A percentile compares a stretch with the other conserved stretches of the same genome.
phyloP scores from a whole-genome alignment of 2,113 vertebrate species.

The Grus americana region DNA sequence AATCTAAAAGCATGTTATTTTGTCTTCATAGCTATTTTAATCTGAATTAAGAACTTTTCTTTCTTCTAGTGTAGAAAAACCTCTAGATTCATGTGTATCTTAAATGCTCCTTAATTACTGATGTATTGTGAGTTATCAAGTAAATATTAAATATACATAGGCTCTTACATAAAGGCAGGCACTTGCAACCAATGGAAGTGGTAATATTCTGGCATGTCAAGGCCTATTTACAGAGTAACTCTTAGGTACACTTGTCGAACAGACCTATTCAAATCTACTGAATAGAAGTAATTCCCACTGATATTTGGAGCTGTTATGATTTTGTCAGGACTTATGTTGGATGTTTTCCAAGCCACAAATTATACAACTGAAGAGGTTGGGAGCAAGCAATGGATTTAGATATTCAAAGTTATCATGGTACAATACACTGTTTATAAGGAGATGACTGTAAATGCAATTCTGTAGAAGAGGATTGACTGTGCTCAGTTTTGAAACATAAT shows the following conservation, averaged over 20 bases:
- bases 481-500: background rate
- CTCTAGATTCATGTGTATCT: background rate
- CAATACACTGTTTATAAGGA: background rate
- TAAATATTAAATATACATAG: background rate
- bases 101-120: background rate
- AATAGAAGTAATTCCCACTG: background rate
- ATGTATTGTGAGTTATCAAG: background rate
- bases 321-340: background rate
- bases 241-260: background rate
- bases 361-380: background rate
- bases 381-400: background rate
- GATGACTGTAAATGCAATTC: background rate
- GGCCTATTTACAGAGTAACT: background rate
- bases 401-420: background rate
- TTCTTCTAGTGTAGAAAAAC: background rate
- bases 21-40: background rate
- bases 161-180: background rate
- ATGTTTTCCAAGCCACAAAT: background rate
- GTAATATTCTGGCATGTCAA: background rate
- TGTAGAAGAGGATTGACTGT: background rate
- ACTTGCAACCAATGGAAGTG: background rate
- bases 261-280: background rate
- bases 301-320: background rate
- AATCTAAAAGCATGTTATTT: background rate
- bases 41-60: background rate